Evolutionary conservation across 2,888 invertebrate species (phyloP).

Genomic region (Heliconius ethilla): DNA sequence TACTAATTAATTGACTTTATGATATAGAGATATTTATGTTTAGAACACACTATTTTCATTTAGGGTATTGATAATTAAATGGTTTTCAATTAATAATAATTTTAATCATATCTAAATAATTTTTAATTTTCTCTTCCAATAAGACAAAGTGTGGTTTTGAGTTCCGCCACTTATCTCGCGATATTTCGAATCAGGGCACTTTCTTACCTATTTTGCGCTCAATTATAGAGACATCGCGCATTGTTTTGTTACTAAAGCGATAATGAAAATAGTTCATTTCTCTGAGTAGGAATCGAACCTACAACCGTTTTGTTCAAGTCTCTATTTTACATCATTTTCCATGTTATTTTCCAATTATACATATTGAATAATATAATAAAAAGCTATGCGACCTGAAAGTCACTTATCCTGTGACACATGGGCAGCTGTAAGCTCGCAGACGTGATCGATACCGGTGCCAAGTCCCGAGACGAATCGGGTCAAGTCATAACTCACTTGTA

Average conservation of each 20-base stretch:
- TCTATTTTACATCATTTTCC: background rate
- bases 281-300: background rate
- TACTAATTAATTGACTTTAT: background rate
- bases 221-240: no score
- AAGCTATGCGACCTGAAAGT: slow-evolving; percentile 13
- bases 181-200: no score
- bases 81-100: background rate
- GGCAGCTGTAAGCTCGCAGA: slow-evolving; percentile 22
- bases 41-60: background rate
- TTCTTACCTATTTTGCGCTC: no score
- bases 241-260: no score
- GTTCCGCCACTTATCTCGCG: no score
- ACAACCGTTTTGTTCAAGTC: background rate
- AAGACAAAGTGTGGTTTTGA: no score
- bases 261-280: no score
- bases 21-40: background rate
- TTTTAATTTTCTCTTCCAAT: no score
- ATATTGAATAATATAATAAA: slow-evolving; percentile 10
- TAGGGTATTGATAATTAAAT: background rate
- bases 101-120: background rate
- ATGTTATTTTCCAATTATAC: background rate
- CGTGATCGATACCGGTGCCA: slow-evolving; percentile 27
- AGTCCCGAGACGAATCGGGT: slow-evolving; percentile 28
- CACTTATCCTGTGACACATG: slow-evolving; percentile 23
- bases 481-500: slow-evolving; percentile 30